A percentile compares a stretch with the other conserved stretches of the same genome.
Conservation (phyloP, 1,140 invertebrate genomes). For the Gonioctena quinquepunctata region DNA sequence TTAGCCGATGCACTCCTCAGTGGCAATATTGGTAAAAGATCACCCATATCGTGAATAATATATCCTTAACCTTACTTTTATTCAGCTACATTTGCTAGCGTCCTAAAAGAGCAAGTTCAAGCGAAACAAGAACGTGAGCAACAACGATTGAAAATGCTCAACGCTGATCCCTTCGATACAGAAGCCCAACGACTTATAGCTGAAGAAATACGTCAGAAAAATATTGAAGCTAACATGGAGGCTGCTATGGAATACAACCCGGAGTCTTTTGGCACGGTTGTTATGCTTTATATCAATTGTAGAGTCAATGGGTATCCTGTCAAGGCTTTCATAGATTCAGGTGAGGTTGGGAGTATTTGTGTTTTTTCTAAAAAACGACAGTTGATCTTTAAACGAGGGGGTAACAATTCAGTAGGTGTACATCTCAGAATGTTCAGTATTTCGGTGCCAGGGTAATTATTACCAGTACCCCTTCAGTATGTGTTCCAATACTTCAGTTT, state of each 20-base stretch:
- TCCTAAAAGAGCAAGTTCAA: conserved; percentile 81
- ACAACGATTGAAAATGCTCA: conserved; percentile 84
- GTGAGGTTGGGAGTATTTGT: conserved; percentile 59
- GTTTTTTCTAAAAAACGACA: not conserved
- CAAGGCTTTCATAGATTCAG: conserved; percentile 97
- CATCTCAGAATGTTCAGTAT: too few relatives aligned
- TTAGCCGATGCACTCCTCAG: conserved; percentile 88
- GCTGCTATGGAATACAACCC: conserved; percentile 98
- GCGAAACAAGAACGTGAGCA: conserved; percentile 77
- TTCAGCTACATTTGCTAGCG: conserved; percentile 78
- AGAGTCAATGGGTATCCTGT: conserved; percentile 94
- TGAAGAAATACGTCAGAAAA: conserved; percentile 93
- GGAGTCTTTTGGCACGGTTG: conserved; percentile 95
- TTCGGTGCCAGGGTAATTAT: too few relatives aligned
- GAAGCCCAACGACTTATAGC: conserved; percentile 93
- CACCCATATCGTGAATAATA: not conserved
- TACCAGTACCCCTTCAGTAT: too few relatives aligned
- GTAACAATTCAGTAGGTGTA: too few relatives aligned
- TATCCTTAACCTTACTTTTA: not conserved
- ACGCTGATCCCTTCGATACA: conserved; percentile 92
- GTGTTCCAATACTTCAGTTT: too few relatives aligned
- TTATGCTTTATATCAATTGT: conserved; percentile 97
- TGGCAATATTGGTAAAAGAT: conserved; percentile 72
- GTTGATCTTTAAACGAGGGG: too few relatives aligned
- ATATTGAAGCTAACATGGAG: conserved; percentile 98